Conservation (phyloP, 2,888 invertebrate genomes). For the Phaonia tiefii region DNA sequence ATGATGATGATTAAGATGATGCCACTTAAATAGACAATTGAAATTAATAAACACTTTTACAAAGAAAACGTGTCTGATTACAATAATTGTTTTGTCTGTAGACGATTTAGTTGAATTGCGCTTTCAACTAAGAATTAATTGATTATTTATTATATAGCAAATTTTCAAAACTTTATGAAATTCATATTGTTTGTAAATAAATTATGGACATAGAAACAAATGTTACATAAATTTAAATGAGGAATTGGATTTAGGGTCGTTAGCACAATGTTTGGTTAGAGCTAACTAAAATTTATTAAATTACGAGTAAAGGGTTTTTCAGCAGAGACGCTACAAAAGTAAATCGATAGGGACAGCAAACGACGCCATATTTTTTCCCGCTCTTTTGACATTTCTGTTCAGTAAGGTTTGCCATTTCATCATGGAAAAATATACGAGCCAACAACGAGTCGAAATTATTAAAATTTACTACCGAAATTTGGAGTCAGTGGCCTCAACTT, state of each 20-base stretch:
- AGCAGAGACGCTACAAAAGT: too few relatives aligned
- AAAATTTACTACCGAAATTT: too few relatives aligned
- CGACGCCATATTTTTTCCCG: too few relatives aligned
- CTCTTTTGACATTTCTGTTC: too few relatives aligned
- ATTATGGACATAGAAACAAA: slow-evolving; percentile 9
- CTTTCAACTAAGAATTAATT: not conserved
- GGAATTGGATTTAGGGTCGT: not conserved
- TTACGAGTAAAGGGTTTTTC: too few relatives aligned
- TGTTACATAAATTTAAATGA: not conserved
- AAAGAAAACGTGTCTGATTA: slow-evolving; percentile 30
- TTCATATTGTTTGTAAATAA: not conserved
- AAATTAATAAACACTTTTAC: not conserved
- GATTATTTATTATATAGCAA: slow-evolving; percentile 5
- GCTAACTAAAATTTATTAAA: too few relatives aligned
- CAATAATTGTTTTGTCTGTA: slow-evolving; percentile 3
- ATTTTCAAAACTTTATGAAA: not conserved
- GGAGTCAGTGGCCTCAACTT: too few relatives aligned
- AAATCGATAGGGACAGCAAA: too few relatives aligned
- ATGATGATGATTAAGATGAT: not conserved
- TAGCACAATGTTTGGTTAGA: too few relatives aligned
- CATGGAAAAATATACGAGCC: too few relatives aligned
- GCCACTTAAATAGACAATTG: not conserved
- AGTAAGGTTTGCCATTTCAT: too few relatives aligned
- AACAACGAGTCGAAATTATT: too few relatives aligned
- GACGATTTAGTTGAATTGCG: slow-evolving; percentile 5